Conservation (phyloP, 2,797 vertebrate genomes). For the Paedocypris micromegethes region DNA sequence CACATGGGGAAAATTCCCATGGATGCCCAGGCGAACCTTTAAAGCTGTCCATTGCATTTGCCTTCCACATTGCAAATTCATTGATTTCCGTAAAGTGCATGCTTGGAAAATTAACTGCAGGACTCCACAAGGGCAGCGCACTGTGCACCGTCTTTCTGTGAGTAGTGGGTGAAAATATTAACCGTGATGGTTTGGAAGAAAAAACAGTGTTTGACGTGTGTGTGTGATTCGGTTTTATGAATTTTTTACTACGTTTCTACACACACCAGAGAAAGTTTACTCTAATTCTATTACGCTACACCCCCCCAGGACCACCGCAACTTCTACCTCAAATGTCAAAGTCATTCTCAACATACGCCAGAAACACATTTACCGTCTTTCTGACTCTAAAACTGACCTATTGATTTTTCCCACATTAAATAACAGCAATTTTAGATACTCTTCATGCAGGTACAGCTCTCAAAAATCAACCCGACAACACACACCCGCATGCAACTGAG, state of each 20-base stretch:
- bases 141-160: slow-evolving; percentile 24
- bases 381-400: slow-evolving; percentile 9
- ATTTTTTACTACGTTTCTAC: slow-evolving; percentile 17
- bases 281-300: slow-evolving; percentile 30
- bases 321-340: slow-evolving; percentile 34
- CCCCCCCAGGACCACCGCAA: slow-evolving; percentile 13
- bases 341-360: slow-evolving; percentile 15
- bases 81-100: slow-evolving; percentile 40
- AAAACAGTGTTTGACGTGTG: not conserved
- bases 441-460: slow-evolving; percentile 1
- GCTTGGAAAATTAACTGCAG: slow-evolving; percentile 40
- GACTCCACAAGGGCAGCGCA: slow-evolving; percentile 16
- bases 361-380: slow-evolving; percentile 20
- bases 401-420: slow-evolving; percentile 31
- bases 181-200: slow-evolving; percentile 1
- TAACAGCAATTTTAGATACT: slow-evolving; percentile 15
- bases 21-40: slow-evolving; percentile 26
- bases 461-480: slow-evolving; percentile 10
- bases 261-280: slow-evolving; percentile 6
- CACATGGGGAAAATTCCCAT: slow-evolving; percentile 22
- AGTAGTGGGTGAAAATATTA: slow-evolving; percentile 21
- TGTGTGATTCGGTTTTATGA: too few species aligned
- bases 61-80: slow-evolving; percentile 30
- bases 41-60: slow-evolving; percentile 27
- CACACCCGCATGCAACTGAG: not conserved